phyloP scores from a whole-genome alignment of 1,140 invertebrate species.

The Musca vetustissima region DNA sequence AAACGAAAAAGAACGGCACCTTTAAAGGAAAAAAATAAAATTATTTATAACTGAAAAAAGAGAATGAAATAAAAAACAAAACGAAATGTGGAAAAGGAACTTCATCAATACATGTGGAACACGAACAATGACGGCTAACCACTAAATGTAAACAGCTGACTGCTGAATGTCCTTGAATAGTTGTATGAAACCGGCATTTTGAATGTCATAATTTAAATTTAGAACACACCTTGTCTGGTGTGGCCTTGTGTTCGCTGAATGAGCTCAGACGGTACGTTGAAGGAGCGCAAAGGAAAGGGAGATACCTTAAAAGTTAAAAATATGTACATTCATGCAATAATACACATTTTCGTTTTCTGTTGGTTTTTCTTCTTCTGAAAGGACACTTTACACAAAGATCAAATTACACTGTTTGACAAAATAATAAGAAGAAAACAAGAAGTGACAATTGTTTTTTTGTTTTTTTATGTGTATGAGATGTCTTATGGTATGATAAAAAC shows the following conservation, averaged over 20 bases:
- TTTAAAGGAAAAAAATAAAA: conserved; percentile 3
- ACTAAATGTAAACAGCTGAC: conserved; percentile 9
- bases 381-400: no score
- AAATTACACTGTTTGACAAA: no score
- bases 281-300: neutral
- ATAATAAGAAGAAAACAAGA: no score
- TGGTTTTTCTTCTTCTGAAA: neutral
- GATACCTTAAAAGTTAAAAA: neutral
- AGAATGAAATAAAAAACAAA: no score
- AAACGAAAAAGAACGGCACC: neutral
- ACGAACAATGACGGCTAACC: no score
- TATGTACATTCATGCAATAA: neutral
- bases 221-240: conserved; percentile 18
- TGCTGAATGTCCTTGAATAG: conserved; percentile 3
- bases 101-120: no score
- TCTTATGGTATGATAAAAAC: no score
- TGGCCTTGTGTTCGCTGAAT: neutral
- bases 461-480: no score
- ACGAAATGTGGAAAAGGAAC: no score
- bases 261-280: neutral
- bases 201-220: conserved; percentile 21
- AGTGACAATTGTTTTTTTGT: no score
- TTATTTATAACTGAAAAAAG: no score
- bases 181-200: neutral
- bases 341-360: neutral